phyloP scores from a whole-genome alignment of 2,888 invertebrate species.

The Morpho achilles region DNA sequence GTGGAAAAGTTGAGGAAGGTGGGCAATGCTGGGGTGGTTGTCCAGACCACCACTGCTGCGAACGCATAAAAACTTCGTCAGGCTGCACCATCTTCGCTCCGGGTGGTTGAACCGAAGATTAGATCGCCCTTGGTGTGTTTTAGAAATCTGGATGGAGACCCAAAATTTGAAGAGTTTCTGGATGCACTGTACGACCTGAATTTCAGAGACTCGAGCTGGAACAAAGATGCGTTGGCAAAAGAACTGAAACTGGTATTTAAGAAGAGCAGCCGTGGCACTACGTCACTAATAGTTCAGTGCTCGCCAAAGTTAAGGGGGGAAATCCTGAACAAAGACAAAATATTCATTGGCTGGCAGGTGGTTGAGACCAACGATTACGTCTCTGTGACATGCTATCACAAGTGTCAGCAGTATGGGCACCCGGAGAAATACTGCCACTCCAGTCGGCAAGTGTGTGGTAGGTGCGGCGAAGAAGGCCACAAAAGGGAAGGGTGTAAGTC shows the following conservation, averaged over 20 bases:
- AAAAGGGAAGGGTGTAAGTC: neutral
- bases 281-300: slow-evolving; percentile 22
- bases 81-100: slow-evolving; percentile 8
- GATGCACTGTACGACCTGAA: slow-evolving; percentile 14
- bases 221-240: neutral
- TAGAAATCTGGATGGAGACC: neutral
- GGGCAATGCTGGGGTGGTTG: slow-evolving; percentile 18
- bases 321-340: neutral
- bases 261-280: slow-evolving; percentile 5
- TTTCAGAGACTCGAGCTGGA: neutral
- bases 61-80: slow-evolving; percentile 7
- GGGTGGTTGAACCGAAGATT: slow-evolving; percentile 5
- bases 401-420: slow-evolving; percentile 40
- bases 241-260: neutral
- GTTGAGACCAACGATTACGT: slow-evolving; percentile 16
- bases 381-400: slow-evolving; percentile 25
- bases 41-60: slow-evolving; percentile 16
- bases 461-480: neutral
- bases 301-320: neutral
- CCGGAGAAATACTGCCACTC: slow-evolving; percentile 33
- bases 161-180: neutral
- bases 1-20: slow-evolving; percentile 7
- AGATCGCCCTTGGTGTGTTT: slow-evolving; percentile 1
- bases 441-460: slow-evolving; percentile 14
- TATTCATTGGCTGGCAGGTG: neutral